These are phyloP conservation scores for Acropternis orthonyx DNA, from an alignment of 2,797 vertebrate species.

Conservation along the genomic window DNA sequence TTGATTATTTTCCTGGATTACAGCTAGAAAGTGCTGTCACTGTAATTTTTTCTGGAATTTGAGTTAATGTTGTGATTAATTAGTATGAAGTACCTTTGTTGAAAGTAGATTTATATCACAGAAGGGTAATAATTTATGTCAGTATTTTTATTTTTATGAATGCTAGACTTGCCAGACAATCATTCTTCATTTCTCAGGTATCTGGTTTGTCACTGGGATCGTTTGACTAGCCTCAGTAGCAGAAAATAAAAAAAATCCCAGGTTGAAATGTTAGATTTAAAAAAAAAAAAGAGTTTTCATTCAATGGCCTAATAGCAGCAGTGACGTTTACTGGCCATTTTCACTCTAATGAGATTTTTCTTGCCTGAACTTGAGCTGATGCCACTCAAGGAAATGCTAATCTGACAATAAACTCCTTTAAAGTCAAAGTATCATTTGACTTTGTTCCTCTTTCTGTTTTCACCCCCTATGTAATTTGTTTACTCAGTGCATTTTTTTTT, in stretches of 20 bases:
- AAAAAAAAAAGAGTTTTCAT: background rate
- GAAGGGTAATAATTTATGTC: background rate
- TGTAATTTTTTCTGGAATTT: background rate
- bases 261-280: background rate
- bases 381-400: slow-evolving; percentile 14
- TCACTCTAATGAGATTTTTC: background rate
- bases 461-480: background rate
- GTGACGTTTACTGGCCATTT: background rate
- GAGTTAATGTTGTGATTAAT: background rate
- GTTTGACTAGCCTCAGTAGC: background rate
- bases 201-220: background rate
- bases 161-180: background rate
- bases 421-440: background rate
- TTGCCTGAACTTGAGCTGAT: slow-evolving; percentile 13
- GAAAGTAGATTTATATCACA: background rate
- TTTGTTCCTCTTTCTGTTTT: slow-evolving; percentile 53
- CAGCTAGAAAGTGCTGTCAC: background rate
- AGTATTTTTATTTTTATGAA: background rate
- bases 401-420: slow-evolving; percentile 27
- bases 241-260: background rate
- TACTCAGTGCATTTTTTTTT: slow-evolving; percentile 6
- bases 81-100: background rate
- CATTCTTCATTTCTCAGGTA: background rate
- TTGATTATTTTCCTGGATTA: background rate
- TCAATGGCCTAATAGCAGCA: background rate